phyloP scores from a whole-genome alignment of 2,888 invertebrate genomes.

The Drosophila subquinaria region DNA sequence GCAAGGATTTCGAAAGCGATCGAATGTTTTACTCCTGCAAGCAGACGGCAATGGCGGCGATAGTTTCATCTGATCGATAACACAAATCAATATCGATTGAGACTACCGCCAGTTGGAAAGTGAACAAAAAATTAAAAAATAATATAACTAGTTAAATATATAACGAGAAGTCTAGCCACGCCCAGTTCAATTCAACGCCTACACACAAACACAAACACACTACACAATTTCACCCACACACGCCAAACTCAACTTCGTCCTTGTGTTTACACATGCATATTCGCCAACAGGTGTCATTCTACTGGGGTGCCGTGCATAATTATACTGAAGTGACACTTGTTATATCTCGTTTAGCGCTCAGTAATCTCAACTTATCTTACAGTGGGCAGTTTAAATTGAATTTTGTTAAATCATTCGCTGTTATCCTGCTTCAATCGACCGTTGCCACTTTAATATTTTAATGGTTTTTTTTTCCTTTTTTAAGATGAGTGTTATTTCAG shows the following conservation, averaged over 20 bases:
- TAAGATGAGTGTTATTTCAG: slow-evolving; percentile 15
- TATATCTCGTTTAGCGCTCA: not conserved
- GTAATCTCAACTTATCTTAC: not conserved
- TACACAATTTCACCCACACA: slow-evolving; percentile 24
- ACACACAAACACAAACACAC: slow-evolving; percentile 8
- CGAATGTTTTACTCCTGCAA: not conserved
- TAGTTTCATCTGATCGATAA: not conserved
- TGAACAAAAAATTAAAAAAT: not conserved
- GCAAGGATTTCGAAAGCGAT: not conserved
- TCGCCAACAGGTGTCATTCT: slow-evolving; percentile 42
- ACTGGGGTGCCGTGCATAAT: slow-evolving; percentile 30
- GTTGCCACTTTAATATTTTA: slow-evolving; percentile 2
- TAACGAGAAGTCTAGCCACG: not conserved
- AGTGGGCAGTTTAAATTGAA: not conserved
- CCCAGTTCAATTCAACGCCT: not conserved
- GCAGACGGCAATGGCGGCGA: not conserved
- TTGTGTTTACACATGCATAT: slow-evolving; percentile 41
- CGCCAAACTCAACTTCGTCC: slow-evolving; percentile 28
- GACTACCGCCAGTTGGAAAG: not conserved
- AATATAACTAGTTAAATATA: not conserved
- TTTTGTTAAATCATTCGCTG: slow-evolving; percentile 7
- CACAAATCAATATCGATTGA: not conserved
- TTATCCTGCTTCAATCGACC: slow-evolving; percentile 3
- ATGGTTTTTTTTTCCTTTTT: slow-evolving; percentile 5
- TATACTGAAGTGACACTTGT: slow-evolving; percentile 32